Conservation (phyloP, 2,888 invertebrate species). For the Meiosimyza decipiens region DNA sequence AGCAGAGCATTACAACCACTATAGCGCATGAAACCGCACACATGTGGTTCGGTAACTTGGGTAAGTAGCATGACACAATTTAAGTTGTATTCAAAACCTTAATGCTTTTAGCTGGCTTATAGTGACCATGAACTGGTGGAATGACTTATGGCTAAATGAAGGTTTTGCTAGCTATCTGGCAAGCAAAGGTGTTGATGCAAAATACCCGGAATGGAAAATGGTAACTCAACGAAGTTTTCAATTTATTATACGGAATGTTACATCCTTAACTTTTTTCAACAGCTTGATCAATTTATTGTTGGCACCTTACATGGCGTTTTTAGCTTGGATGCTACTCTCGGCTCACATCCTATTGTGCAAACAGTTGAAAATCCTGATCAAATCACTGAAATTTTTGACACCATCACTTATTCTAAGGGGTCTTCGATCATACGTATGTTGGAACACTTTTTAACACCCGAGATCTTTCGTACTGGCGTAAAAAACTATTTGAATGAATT, state of each 20-base stretch:
- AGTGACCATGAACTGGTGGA: conserved; percentile 95
- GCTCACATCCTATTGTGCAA: conserved; percentile 91
- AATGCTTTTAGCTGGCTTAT: too few species aligned
- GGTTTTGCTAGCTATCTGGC: conserved; percentile 95
- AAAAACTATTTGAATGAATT: conserved; percentile 80
- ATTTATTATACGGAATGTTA: neutral
- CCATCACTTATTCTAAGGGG: conserved; percentile 93
- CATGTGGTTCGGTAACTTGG: conserved; percentile 93
- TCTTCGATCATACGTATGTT: conserved; percentile 89
- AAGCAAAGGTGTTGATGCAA: conserved; percentile 78
- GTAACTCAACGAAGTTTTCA: conserved; percentile 65
- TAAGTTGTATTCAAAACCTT: too few species aligned
- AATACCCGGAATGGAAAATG: conserved; percentile 85
- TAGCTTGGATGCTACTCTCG: conserved; percentile 79
- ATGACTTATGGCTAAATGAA: conserved; percentile 93
- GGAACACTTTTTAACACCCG: conserved; percentile 78
- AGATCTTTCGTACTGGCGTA: conserved; percentile 79
- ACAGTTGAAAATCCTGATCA: conserved; percentile 87
- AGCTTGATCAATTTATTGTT: conserved; percentile 83
- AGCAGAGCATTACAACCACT: conserved; percentile 81
- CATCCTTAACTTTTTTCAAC: conserved; percentile 48
- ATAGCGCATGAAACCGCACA: conserved; percentile 95
- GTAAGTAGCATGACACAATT: conserved; percentile 65
- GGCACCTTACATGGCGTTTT: conserved; percentile 80
- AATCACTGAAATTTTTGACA: conserved; percentile 91